Percentiles rank a stretch among this genome's conserved stretches.
These are phyloP conservation scores for Psephotus haematonotus DNA, from an alignment of 2,113 vertebrate genomes.

Conservation along the genomic window DNA sequence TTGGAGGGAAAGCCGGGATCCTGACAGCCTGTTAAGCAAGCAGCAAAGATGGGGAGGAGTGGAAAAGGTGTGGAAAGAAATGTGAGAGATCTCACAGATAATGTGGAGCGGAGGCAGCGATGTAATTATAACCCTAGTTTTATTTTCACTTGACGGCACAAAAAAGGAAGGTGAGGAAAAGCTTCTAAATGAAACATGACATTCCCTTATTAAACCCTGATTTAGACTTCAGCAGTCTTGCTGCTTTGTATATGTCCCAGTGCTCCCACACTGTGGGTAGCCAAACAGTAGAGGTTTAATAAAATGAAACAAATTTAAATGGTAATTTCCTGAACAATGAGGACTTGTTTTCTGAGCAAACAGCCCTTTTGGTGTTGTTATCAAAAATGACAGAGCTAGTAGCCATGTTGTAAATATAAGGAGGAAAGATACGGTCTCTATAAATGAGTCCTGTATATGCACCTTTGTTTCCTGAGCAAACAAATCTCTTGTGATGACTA, in stretches of 20 bases:
- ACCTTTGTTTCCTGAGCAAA: conserved; percentile 39
- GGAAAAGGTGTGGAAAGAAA: conserved; percentile 59
- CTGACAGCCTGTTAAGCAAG: conserved; percentile 47
- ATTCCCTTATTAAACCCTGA: conserved; percentile 72
- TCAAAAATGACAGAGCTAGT: conserved; percentile 18
- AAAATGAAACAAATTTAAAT: conserved; percentile 55
- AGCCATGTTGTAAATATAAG: conserved; percentile 21
- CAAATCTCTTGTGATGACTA: not conserved
- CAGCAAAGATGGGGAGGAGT: not conserved
- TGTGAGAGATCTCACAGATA: conserved; percentile 55
- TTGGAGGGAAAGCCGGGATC: not conserved
- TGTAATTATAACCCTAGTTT: conserved; percentile 65
- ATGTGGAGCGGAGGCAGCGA: conserved; percentile 57
- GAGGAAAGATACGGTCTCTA: not conserved
- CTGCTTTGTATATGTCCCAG: not conserved
- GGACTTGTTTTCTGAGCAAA: conserved; percentile 46
- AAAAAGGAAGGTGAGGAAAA: conserved; percentile 64
- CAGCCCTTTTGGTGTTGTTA: conserved; percentile 11
- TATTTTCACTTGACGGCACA: conserved; percentile 67
- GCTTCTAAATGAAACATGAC: conserved; percentile 75
- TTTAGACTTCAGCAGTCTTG: conserved; percentile 57
- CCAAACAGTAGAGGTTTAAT: conserved; percentile 36
- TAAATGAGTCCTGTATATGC: not conserved
- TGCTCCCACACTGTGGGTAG: not conserved
- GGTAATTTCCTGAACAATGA: conserved; percentile 29